A percentile compares a stretch with the other conserved stretches of the same genome.
These are phyloP conservation scores for Xiphydria camelus DNA, from an alignment of 2,888 invertebrate species.

Conservation along the genomic window DNA sequence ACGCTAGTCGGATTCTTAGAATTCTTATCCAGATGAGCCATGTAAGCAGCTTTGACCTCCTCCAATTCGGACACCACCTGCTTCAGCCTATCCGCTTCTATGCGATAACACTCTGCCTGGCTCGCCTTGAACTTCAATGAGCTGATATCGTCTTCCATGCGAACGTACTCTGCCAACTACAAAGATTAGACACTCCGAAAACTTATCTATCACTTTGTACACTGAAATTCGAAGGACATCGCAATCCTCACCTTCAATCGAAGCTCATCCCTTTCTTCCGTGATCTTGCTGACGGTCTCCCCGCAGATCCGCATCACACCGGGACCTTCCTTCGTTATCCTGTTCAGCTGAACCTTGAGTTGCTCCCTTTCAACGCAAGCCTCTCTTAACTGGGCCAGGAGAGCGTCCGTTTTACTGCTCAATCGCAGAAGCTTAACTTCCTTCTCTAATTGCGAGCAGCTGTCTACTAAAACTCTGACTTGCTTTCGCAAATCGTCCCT, in stretches of 20 bases:
- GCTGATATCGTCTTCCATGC: constrained; percentile 1
- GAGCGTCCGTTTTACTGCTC: too few relatives aligned
- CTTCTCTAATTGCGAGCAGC: constrained; percentile 5
- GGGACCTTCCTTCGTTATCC: constrained; percentile 1
- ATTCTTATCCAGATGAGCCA: constrained; percentile 1
- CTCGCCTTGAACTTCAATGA: constrained; percentile 3
- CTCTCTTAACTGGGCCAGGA: constrained; percentile 1
- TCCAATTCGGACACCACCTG: constrained; percentile 6
- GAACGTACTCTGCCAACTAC: constrained; percentile 2
- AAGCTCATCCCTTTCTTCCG: constrained; percentile 10
- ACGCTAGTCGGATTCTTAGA: background rate
- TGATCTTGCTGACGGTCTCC: background rate
- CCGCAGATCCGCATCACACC: background rate
- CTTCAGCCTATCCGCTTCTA: constrained; percentile 6
- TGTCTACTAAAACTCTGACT: constrained; percentile 6
- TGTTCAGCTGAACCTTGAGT: constrained; percentile 4
- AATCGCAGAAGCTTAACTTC: constrained; percentile 8
- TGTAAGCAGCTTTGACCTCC: constrained; percentile 3
- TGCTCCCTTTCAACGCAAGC: constrained; percentile 10
- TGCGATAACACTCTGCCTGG: constrained; percentile 3
- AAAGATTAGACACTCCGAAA: too few relatives aligned
- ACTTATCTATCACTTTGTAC: background rate
- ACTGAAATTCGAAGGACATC: background rate
- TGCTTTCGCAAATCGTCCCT: constrained; percentile 8
- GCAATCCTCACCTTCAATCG: constrained; percentile 4